Base-by-base conservation (phyloP, 1,140 invertebrate genomes). In the Calephelis nemesis region DNA sequence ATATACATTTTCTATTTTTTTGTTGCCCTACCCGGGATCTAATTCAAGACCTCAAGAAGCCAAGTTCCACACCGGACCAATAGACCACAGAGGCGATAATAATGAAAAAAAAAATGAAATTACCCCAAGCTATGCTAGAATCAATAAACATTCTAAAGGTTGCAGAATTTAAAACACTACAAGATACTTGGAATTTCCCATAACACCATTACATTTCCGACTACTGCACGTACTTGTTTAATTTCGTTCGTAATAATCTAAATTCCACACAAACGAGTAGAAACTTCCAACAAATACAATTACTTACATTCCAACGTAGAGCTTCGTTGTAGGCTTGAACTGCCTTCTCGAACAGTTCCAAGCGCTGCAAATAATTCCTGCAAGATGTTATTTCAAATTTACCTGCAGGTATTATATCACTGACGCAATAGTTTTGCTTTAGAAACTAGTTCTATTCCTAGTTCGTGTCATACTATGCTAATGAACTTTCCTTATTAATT, bases 271-370 rank as follows among this genome's bases (percentile, higher is more conserved):
- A 10, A 47, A 42, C 13, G 40, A 62, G 42, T 11, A 50, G 6
- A 30, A 30, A 19, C 50, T 62, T 63, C 45, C 62, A 47, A 54
- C 19, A 74, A 69, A 73, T 71, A 47, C 62, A 47, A 66, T 72
- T 64, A 85, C 87, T 88, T 67, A 89, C 88, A 79, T 89, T 86
- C 88, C 88, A 90, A 10, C 84, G 76, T 9, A 90, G 75, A 19
- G 87, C 88, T 73, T 90, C 88, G 69, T 86, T 85, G 75, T 90
- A 89, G n/a, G 84, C 81, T 54, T 79, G 75, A 79, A 88, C 88
- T 54, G 87, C 83, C 79, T 88, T 89, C 76, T 90, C 85, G 63
- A 90, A 90, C 66, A 79, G 82, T 72, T 90, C 88, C 72, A 87
- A 74, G 58, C 84, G 84, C 69, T 89, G 85, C 75, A 90, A 84